Conservation (phyloP, 1,140 invertebrate genomes). For the Laodelphax striatellus region DNA sequence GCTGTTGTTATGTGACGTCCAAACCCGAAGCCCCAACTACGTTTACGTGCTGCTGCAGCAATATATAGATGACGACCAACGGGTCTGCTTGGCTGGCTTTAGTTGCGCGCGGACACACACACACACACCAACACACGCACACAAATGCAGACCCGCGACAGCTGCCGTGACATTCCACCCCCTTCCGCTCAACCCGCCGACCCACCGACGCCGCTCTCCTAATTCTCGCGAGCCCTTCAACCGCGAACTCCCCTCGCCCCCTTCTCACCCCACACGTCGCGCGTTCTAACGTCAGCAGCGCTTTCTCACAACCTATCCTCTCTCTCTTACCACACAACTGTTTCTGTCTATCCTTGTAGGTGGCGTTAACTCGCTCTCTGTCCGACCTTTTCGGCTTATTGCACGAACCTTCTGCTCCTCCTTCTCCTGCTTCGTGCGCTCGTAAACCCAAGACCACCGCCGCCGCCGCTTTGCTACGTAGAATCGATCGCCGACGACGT, state of each 20-base stretch:
- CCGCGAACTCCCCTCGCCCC: constrained; percentile 7
- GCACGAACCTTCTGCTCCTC: constrained; percentile 2
- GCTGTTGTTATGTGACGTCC: background rate
- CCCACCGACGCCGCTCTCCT: constrained; percentile 8
- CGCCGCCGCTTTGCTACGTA: constrained; percentile 8
- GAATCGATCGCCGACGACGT: constrained; percentile 19
- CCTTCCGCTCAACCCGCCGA: background rate
- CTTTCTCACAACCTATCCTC: background rate
- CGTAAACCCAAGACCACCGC: background rate
- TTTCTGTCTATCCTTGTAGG: constrained; percentile 7
- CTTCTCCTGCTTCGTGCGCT: constrained; percentile 8
- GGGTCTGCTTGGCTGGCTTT: background rate
- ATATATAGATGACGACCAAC: background rate
- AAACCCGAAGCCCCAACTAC: background rate
- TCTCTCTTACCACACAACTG: background rate
- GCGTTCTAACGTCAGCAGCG: background rate
- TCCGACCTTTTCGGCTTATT: background rate
- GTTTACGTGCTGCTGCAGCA: background rate
- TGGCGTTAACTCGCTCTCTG: background rate
- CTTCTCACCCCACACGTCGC: background rate
- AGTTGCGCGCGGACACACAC: too few species aligned
- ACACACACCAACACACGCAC: constrained; percentile 4
- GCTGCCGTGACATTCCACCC: background rate
- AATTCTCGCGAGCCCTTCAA: constrained; percentile 7
- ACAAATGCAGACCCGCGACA: constrained; percentile 1